Base-by-base conservation (phyloP, 2,888 invertebrate species). In the Nemoura dubitans region DNA sequence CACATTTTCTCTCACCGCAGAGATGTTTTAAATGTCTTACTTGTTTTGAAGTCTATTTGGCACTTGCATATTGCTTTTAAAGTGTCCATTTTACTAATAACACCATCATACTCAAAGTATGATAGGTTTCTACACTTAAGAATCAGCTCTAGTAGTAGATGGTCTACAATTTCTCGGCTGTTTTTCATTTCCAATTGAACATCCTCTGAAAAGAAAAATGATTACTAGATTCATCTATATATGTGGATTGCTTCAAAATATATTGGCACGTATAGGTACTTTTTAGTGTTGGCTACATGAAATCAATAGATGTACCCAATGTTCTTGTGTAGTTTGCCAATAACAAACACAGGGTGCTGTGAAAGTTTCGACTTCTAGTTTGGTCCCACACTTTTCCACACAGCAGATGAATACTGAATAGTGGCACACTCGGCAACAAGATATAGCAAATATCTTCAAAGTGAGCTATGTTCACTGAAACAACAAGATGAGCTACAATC, bases 331-430 rank as follows among this genome's bases (percentile, higher is more conserved):
- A 87, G 76, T 85, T 36, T 0, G 89, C 89, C 80, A 92, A 91
- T 30, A 93, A 90, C 14, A 92, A 89, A 85, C 90, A 89, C 27
- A 93, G 89, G 30, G 92, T 92, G 85, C 90, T 90, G 87, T 92
- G 90, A 88, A 92, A 92, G 87, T 92, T 92, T 76, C 92, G 90
- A 84, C 92, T 92, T 88, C 91, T 91, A 88, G 91, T 91, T 88
- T 92, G 92, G 87, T 93, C 92, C 92, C 92, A 92, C 76, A 91
- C 91, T 88, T 91, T 90, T 25, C 92, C 92, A 87, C 92, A 91
- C 88, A 90, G 91, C 90, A 93, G 90, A 76, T 92, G 91, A 89
- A 93, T 92, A 85, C 91, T 90, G 36, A 91, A 90, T 85, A 93
- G 89, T 0, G 93, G 93, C 78, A 93, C 91, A 81, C 92, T 91